Base-by-base conservation (phyloP, 2,113 vertebrate species). In the Bubo blakistoni region DNA sequence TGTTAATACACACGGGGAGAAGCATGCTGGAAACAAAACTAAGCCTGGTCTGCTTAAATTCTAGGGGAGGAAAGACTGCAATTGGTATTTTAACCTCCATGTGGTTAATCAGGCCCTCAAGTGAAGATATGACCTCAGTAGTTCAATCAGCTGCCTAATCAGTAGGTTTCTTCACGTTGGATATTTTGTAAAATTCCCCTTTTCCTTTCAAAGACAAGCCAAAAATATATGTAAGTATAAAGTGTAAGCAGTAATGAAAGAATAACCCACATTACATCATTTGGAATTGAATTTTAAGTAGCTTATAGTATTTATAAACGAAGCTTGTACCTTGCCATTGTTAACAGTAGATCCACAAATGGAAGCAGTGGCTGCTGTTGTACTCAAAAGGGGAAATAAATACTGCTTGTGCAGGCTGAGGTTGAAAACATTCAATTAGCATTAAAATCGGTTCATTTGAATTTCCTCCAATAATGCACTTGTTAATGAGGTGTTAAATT, bases 401-500 rank as follows among this genome's bases (percentile, higher is more conserved):
- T 86, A 80, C 25, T 85, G 44, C n/a, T 77, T 94, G 49, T 62
- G 51, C 52, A 77, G 40, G 63, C 59, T 90, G 81, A 94, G 59
- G 40, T 87, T 86, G 73, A 94, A 96, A 96, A 96, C 69, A 54
- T 97, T 95, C 92, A 95, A 86, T 98, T 97, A 97, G 76, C 92
- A 92, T 97, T 97, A 92, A 88, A 76, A 92, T 94, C 14, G 59
- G 51, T 81, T 94, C 90, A 95, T 97, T 97, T 97, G 95, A 97
- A 97, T 97, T 98, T 98, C 81, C 65, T 95, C 88, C 81, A 97
- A 52, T 97, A 98, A 96, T 86, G 79, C 78, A 94, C 67, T 97
- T 98, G 95, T 96, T 98, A 98, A 98, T 97, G 96, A 96, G 71
- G 96, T 98, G 96, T 96, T 97, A 97, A 98, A 95, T 96, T 97